Base-by-base conservation (phyloP, 2,888 invertebrate species). In the Troides aeacus region DNA sequence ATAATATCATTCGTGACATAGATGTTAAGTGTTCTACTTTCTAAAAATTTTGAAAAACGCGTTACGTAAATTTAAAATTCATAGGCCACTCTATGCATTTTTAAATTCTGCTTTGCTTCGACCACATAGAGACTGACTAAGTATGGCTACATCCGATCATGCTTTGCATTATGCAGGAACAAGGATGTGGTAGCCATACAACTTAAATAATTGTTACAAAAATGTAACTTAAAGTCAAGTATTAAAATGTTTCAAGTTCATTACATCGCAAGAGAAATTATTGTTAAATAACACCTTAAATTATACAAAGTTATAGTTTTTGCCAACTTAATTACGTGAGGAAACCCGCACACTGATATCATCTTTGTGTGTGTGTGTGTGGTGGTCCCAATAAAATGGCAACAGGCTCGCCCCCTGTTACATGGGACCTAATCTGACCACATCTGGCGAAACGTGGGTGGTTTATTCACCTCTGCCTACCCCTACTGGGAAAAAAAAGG, bases 41-140 rank as follows among this genome's bases (percentile, higher is more conserved):
- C 24, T 36, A 24, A 60, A 60, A 18, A 60, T 39, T 62, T 62
- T 39, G 62, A 62, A 36, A 62, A 62, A 62, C 30, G 1, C 7
- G n/a, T 42, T 62, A 8, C 60, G 30, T 60, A 36, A 60, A 60
- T 39, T 17, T 39, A 57, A 36, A 36, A 30, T 60, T n/a, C 6
- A 60, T 39, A 36, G 64, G 6, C 64, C n/a, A 21, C 23, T 67
- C 62, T 67, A 42, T 60, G 50, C 42, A 30, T 23, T 67, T 23
- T 23, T 62, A 23, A 62, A 21, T 30, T 62, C 56, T 67, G 17
- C 18, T 67, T 17, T 24, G 23, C 30, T 57, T 39, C 42, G 53
- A 66, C 53, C 39, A 62, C 53, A 56, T 62, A 30, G 50, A 66
- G 42, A 62, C 57, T 57, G 46, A 62, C 36, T 67, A n/a, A 56